A percentile compares a stretch with the other conserved stretches of the same genome.
Conservation (phyloP, 2,113 vertebrate genomes). For the Triplophysa siluroides region DNA sequence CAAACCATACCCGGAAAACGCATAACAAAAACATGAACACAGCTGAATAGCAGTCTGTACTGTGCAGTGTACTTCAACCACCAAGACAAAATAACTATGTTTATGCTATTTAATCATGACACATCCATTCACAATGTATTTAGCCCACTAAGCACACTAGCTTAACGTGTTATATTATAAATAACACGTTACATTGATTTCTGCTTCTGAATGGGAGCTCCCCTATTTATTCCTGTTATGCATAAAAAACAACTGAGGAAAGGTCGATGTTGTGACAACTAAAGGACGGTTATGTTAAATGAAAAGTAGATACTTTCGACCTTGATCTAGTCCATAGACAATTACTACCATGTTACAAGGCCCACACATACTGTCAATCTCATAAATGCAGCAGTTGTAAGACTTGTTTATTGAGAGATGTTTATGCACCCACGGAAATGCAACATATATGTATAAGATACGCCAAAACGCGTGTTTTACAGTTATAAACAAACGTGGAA, state of each 20-base stretch:
- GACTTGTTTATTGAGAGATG: no score
- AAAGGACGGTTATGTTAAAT: neutral
- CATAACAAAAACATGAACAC: slow-evolving; percentile 22
- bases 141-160: neutral
- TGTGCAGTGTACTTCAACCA: neutral
- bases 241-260: neutral
- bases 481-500: neutral
- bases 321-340: neutral
- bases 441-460: neutral
- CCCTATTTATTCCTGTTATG: neutral
- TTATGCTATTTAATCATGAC: neutral
- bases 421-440: no score
- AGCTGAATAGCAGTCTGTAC: neutral
- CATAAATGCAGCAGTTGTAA: no score
- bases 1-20: slow-evolving; percentile 3
- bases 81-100: neutral
- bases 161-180: neutral
- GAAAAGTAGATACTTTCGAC: neutral
- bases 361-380: neutral
- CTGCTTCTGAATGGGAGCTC: neutral
- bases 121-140: neutral
- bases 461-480: neutral
- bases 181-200: neutral
- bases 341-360: neutral
- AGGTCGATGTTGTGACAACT: neutral